Base-by-base conservation (phyloP, 2,888 invertebrate species). In the Kryphioiulus occultus region DNA sequence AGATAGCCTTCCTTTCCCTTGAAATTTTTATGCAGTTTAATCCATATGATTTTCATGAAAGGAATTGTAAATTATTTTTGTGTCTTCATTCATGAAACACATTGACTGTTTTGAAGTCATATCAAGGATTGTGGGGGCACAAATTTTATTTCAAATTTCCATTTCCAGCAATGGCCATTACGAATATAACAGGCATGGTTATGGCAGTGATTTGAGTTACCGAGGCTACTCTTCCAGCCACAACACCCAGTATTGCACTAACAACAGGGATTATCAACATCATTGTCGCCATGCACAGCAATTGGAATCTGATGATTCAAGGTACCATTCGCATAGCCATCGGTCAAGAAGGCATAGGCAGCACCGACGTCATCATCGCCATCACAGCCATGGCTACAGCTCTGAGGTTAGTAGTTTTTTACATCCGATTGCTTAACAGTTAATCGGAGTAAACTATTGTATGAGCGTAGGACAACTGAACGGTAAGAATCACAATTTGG, bases 271-370 rank as follows among this genome's bases (percentile, higher is more conserved):
- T 5, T 82, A 88, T 83, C 85, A 86, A 19, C 86, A 42, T 85
- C 35, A 44, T n/a, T 68, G 68, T 26, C 68, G 68, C 47, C 44
- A 86, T 30, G 86, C 82, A 12, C 68, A 68, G 26, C 82, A 86
- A 19, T 83, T 86, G 44, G 83, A 86, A 35, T 88, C 68, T 26
- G 68, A 68, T 26, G 68, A 68, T 26, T 68, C 88, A n/a, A 82
- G 88, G 85, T 88, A 88, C 85, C 88, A 86, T 84, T 88, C 88
- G 59, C 84, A 83, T 32, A 87, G 87, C 85, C 86, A 87, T 32
- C 88, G 59, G 17, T 59, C 82, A 17, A 32, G 87, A 19, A 88
- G 85, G 30, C 53, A 85, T 17, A 87, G 85, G 44, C 32, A 32
- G 30, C 88, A 82, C n/a, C 86, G 78, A 26, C 88, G 32, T 22